These are phyloP conservation scores for Sigmodon hispidus DNA, from an alignment of 2,113 vertebrate species.

Conservation along the genomic window DNA sequence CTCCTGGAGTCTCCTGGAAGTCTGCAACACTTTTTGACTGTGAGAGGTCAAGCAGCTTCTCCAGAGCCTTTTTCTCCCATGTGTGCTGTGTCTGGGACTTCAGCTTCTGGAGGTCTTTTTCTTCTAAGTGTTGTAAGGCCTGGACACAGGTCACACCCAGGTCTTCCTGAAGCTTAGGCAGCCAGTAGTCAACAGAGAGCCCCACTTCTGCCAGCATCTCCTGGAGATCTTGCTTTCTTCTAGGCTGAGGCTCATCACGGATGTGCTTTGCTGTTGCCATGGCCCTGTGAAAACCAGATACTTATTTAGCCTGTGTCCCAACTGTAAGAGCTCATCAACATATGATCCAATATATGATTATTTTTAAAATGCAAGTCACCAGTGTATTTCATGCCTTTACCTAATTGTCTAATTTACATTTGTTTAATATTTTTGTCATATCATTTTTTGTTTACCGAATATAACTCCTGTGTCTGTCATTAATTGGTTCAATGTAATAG, in stretches of 20 bases:
- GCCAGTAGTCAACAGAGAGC: slow-evolving; percentile 58
- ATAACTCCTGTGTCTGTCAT: no score
- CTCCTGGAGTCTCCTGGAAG: neutral
- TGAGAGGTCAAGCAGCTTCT: slow-evolving; percentile 44
- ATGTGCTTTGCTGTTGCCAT: neutral
- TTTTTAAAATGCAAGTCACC: no score
- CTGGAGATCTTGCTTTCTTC: slow-evolving; percentile 15
- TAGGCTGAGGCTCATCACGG: accelerated
- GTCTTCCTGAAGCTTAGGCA: slow-evolving; percentile 34
- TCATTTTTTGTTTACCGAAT: no score
- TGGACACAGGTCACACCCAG: slow-evolving; percentile 50
- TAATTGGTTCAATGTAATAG: no score
- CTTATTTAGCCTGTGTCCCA: neutral
- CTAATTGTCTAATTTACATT: no score
- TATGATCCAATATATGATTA: no score
- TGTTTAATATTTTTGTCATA: no score
- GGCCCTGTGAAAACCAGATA: slow-evolving; percentile 48
- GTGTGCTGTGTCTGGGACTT: neutral
- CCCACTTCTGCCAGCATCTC: slow-evolving; percentile 57
- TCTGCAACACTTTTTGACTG: neutral
- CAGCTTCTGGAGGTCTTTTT: slow-evolving; percentile 69
- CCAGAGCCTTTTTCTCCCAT: slow-evolving; percentile 61
- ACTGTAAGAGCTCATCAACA: no score
- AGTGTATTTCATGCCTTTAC: no score
- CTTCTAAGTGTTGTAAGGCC: slow-evolving; percentile 57